A percentile compares a stretch with the other conserved stretches of the same genome.
Evolutionary conservation across 2,888 invertebrate genomes (phyloP).

Genomic region (Ypsolopha scabrella): DNA sequence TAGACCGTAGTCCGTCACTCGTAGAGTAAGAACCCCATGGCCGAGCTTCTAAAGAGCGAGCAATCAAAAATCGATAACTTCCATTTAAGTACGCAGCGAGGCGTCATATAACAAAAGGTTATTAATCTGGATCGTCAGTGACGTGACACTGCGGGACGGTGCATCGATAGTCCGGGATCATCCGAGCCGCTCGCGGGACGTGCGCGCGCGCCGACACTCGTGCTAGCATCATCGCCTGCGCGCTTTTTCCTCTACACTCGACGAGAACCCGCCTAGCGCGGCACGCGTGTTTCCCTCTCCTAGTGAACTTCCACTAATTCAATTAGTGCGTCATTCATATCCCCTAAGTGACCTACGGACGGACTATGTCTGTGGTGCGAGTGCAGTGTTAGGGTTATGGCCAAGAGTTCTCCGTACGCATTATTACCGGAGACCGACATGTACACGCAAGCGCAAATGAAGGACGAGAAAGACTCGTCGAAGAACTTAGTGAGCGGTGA

Average conservation of each 20-base stretch:
- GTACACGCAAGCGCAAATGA: slow-evolving; percentile 48
- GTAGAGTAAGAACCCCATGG: too few relatives aligned
- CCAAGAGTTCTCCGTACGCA: slow-evolving; percentile 40
- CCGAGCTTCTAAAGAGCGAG: too few relatives aligned
- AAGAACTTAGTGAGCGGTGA: slow-evolving; percentile 60
- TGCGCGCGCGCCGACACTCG: slow-evolving; percentile 14
- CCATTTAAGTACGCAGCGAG: too few relatives aligned
- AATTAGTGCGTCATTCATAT: slow-evolving; percentile 22
- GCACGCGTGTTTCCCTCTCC: slow-evolving; percentile 29
- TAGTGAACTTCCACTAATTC: slow-evolving; percentile 7
- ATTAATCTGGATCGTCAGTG: background rate
- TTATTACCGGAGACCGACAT: slow-evolving; percentile 44
- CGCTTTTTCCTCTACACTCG: slow-evolving; percentile 21
- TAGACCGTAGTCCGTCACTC: too few relatives aligned
- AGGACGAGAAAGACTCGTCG: slow-evolving; percentile 49
- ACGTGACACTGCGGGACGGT: background rate
- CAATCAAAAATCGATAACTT: too few relatives aligned
- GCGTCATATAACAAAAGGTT: background rate
- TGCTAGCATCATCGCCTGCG: slow-evolving; percentile 13
- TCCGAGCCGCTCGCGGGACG: background rate
- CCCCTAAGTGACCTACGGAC: background rate
- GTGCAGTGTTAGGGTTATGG: slow-evolving; percentile 46
- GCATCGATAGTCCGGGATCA: background rate
- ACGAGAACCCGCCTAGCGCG: slow-evolving; percentile 29
- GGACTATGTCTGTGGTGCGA: slow-evolving; percentile 11